These are phyloP conservation scores for Pteropus rufus DNA, from an alignment of 2,797 vertebrate species.

Conservation along the genomic window DNA sequence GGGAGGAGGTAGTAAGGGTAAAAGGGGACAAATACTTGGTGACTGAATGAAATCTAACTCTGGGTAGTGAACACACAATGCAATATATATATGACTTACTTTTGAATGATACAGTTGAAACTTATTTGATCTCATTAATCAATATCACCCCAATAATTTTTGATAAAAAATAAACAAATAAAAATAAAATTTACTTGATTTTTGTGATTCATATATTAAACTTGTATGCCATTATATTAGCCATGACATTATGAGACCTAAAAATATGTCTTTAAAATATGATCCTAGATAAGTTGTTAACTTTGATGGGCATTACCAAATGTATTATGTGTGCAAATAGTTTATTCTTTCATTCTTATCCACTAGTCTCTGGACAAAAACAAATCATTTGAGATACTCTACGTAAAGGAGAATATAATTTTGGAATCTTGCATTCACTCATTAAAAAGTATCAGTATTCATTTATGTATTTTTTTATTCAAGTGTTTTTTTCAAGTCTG, in stretches of 20 bases:
- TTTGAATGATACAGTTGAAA: too few relatives aligned
- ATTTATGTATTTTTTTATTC: neutral
- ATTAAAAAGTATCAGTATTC: neutral
- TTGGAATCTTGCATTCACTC: neutral
- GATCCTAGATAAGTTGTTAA: neutral
- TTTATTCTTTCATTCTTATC: neutral
- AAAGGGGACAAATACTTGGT: too few relatives aligned
- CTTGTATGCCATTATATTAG: neutral
- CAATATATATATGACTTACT: too few relatives aligned
- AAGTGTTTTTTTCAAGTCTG: neutral
- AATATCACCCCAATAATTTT: too few relatives aligned
- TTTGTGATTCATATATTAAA: neutral
- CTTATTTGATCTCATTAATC: too few relatives aligned
- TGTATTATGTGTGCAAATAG: neutral
- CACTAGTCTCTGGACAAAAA: neutral
- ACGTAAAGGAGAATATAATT: neutral
- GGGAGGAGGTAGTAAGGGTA: too few relatives aligned
- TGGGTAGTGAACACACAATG: too few relatives aligned
- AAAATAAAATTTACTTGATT: neutral
- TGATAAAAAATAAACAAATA: too few relatives aligned
- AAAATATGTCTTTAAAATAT: neutral
- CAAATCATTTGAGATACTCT: neutral
- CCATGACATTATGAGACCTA: neutral
- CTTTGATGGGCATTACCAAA: neutral
- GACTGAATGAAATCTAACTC: too few relatives aligned